phyloP scores from a whole-genome alignment of 2,797 vertebrate species.

The Momotus momota region DNA sequence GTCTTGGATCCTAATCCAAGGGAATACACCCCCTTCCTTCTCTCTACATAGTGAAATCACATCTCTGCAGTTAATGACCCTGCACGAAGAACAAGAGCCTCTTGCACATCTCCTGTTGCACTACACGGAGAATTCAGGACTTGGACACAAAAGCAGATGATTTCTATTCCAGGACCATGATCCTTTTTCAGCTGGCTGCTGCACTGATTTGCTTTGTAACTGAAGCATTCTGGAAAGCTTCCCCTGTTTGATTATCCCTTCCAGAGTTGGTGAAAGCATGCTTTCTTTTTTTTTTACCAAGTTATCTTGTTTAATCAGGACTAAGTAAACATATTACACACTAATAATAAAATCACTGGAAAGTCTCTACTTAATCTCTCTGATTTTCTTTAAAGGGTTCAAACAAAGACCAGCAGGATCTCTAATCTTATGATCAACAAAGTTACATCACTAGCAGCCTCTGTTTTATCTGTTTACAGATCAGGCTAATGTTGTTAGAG shows the following conservation, averaged over 20 bases:
- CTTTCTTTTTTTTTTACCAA: background rate
- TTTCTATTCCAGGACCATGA: conserved; percentile 8
- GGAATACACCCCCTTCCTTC: background rate
- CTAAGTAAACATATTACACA: conserved; percentile 60
- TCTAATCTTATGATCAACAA: conserved; percentile 60
- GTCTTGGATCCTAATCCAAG: background rate
- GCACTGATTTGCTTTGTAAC: conserved; percentile 6
- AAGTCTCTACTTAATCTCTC: conserved; percentile 54
- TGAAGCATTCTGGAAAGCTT: background rate
- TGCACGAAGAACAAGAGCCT: background rate
- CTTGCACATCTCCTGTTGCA: background rate
- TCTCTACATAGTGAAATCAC: background rate
- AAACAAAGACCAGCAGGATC: conserved; percentile 39
- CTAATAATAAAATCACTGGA: conserved; percentile 63
- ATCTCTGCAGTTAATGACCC: background rate
- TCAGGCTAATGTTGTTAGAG: conserved; percentile 17
- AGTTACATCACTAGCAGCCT: conserved; percentile 57
- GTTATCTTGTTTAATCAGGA: conserved; percentile 57
- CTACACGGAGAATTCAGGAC: background rate
- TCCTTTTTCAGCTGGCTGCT: conserved; percentile 7
- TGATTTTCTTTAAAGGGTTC: conserved; percentile 39
- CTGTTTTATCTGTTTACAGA: conserved; percentile 57
- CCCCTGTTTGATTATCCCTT: conserved; percentile 35
- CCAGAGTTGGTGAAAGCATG: conserved; percentile 10
- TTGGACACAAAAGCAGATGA: background rate